These are phyloP conservation scores for Aromia moschata DNA, from an alignment of 2,888 invertebrate genomes.

Conservation along the genomic window DNA sequence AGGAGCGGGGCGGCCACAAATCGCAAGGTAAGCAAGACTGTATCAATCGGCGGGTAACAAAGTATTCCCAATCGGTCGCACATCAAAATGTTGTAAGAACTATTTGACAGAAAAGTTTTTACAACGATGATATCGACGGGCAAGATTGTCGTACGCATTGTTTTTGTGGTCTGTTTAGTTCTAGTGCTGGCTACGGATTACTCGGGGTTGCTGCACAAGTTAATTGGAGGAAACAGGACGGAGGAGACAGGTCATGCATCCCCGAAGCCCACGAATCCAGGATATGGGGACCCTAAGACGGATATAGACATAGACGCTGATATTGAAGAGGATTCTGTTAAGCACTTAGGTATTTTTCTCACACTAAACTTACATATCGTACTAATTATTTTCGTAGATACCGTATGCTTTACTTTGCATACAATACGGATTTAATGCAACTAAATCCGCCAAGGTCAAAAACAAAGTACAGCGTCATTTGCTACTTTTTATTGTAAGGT, in stretches of 20 bases:
- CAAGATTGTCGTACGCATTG: constrained; percentile 63
- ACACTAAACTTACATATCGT: too few relatives aligned
- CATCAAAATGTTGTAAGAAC: constrained; percentile 37
- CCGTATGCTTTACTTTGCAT: too few relatives aligned
- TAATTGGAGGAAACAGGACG: constrained; percentile 62
- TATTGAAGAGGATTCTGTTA: constrained; percentile 62
- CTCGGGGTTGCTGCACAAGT: constrained; percentile 63
- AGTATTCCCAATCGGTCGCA: constrained; percentile 40
- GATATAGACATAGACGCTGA: constrained; percentile 64
- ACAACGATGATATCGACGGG: constrained; percentile 55
- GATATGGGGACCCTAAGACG: constrained; percentile 60
- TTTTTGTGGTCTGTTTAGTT: constrained; percentile 67
- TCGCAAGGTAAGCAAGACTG: constrained; percentile 51
- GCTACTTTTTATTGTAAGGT: too few relatives aligned
- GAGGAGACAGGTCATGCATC: constrained; percentile 54
- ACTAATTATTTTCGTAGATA: too few relatives aligned
- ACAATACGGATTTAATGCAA: too few relatives aligned
- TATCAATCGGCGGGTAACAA: constrained; percentile 34
- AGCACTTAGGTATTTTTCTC: constrained; percentile 61
- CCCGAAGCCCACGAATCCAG: constrained; percentile 60
- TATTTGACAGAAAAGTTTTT: not conserved
- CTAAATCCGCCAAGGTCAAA: too few relatives aligned
- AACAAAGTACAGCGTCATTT: too few relatives aligned
- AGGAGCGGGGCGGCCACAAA: constrained; percentile 45
- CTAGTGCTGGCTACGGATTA: constrained; percentile 68